These are phyloP conservation scores for Silurus lanzhouensis DNA, from an alignment of 2,797 vertebrate genomes.

Conservation along the genomic window DNA sequence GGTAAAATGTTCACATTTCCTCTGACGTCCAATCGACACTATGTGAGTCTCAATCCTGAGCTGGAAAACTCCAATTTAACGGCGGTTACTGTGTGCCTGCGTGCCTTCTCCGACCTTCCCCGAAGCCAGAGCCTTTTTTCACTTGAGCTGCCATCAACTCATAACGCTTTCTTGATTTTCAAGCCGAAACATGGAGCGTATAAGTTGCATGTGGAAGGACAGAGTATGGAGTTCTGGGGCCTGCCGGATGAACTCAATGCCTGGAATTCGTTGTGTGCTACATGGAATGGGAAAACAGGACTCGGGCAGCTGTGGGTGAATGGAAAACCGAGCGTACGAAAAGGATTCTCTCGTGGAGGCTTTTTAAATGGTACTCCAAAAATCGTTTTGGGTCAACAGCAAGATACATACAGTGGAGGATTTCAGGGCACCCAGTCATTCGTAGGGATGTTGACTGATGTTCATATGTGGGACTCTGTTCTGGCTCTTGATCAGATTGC, in stretches of 20 bases:
- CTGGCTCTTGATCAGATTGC: background rate
- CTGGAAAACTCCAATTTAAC: background rate
- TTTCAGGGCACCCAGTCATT: background rate
- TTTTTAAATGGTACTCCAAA: background rate
- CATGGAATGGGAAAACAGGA: conserved; percentile 10
- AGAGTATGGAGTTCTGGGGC: background rate
- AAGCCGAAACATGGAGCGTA: background rate
- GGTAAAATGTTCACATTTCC: conserved; percentile 30
- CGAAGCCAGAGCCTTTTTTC: background rate
- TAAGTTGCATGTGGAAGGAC: background rate
- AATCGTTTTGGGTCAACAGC: conserved; percentile 20
- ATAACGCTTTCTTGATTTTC: background rate
- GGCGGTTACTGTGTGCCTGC: background rate
- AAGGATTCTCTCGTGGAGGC: background rate
- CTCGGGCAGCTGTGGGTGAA: conserved; percentile 17
- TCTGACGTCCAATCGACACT: background rate
- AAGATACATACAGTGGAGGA: background rate
- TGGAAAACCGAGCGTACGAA: background rate
- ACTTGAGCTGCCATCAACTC: background rate
- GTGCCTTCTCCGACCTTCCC: conserved; percentile 8
- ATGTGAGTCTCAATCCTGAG: conserved; percentile 1
- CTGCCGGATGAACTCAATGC: background rate
- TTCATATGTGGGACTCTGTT: conserved; percentile 34
- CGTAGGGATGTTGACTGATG: conserved; percentile 21
- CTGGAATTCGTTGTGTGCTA: conserved; percentile 19